Evolutionary conservation across 2,797 vertebrate species (phyloP), one percentile per base, ranked within the genome.

Genomic region (Cheirogaleus major): DNA sequence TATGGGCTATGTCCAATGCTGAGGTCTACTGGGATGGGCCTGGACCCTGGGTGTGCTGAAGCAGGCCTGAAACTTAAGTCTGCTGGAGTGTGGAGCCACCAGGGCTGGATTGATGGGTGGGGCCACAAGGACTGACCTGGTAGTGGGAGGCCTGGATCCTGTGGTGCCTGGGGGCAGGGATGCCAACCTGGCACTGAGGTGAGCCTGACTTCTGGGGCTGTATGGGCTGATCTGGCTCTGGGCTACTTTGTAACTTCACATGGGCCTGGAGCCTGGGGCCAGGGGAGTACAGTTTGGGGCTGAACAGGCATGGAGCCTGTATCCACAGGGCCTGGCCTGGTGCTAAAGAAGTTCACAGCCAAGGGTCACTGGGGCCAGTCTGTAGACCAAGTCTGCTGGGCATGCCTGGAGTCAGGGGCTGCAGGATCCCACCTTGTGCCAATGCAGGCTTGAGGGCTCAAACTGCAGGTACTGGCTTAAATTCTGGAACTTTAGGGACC

Each of bases 101-200:
- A 4, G 4, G 41, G 1, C 5, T 48, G 41, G 11, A 20, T 8
- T 43, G 1, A 5, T 52, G 15, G 5, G 8, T 61, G 0, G 45
- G 1, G 2, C 41, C 41, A 7, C 1, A 1, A 17, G 27, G 65
- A 50, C 20, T 78, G 27, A n/a, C 8, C 43, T 35, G 6, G 11
- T 9, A 35, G 25, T 25, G 4, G 9, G 41, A 69, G 8, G 1
- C 50, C 50, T 59, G 63, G 10, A 91, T 17, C 69, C 14, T 43
- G 14, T 75, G 5, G 25, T 43, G 11, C 5, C 35, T 11, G 52
- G 27, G 43, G 15, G 52, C 55, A 35, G n/a, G 43, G n/a, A 4
- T 52, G 43, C 59, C 12, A 27, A 11, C 20, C 18, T 35, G 11
- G 4, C 23, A 35, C 32, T 30, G 50, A 18, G 15, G 23, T 27